Evolutionary conservation across 1,140 invertebrate species (phyloP).

Genomic region (Yoshiicerus persimilis): DNA sequence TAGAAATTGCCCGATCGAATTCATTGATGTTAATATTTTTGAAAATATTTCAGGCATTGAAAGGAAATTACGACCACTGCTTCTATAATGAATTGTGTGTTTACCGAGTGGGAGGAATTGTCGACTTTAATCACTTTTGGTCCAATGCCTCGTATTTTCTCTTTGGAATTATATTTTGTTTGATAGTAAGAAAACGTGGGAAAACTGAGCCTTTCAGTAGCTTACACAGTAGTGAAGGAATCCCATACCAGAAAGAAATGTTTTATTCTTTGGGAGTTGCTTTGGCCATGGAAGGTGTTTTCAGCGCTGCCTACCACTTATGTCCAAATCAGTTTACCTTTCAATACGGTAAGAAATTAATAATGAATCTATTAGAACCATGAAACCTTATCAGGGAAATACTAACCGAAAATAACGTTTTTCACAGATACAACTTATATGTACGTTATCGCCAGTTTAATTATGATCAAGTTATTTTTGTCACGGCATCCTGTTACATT

Average conservation of each 20-base stretch:
- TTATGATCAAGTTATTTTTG: constrained; percentile 64
- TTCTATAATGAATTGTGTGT: constrained; percentile 92
- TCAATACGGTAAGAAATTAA: constrained; percentile 87
- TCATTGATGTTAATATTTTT: no score
- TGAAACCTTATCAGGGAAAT: no score
- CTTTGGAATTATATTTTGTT: constrained; percentile 70
- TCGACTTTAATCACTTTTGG: constrained; percentile 83
- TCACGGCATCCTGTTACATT: constrained; percentile 59
- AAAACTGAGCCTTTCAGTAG: neutral
- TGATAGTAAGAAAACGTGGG: constrained; percentile 63
- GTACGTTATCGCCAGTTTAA: constrained; percentile 64
- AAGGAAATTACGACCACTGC: constrained; percentile 75
- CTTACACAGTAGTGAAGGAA: neutral
- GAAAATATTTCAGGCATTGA: neutral
- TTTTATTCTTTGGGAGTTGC: constrained; percentile 62
- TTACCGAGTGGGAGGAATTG: constrained; percentile 70
- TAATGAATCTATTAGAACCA: no score
- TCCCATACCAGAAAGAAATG: neutral
- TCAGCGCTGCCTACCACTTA: constrained; percentile 83
- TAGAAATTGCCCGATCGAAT: neutral
- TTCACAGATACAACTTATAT: constrained; percentile 65
- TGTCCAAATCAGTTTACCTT: constrained; percentile 87
- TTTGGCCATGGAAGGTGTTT: constrained; percentile 81
- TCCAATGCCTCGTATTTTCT: constrained; percentile 87
- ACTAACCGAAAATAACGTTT: no score